Conservation (phyloP, 2,797 vertebrate species). For the Acridotheres tristis region DNA sequence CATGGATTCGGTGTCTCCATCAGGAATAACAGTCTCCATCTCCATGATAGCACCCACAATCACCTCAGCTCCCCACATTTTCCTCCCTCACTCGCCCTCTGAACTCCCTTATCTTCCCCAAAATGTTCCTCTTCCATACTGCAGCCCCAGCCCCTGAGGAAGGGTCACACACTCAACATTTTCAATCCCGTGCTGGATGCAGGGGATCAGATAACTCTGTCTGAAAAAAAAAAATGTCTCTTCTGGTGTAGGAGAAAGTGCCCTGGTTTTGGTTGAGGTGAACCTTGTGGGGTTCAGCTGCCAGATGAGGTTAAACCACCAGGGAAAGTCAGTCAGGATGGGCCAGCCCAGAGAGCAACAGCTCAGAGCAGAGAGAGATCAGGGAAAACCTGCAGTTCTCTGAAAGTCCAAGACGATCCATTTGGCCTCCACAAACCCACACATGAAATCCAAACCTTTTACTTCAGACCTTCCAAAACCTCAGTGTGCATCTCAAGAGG, state of each 20-base stretch:
- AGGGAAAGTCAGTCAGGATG: not conserved
- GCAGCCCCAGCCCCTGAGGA: not conserved
- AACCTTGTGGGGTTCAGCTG: not conserved
- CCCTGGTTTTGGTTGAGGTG: not conserved
- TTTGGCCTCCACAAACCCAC: not conserved
- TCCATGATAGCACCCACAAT: not conserved
- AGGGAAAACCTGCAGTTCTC: not conserved
- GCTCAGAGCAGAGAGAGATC: not conserved
- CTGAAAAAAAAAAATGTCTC: not conserved
- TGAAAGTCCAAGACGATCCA: accelerated
- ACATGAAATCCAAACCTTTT: not conserved
- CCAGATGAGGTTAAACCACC: not conserved
- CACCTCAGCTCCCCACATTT: accelerated
- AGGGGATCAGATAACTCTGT: not conserved
- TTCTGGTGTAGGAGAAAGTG: not conserved
- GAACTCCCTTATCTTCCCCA: not conserved
- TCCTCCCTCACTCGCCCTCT: not conserved
- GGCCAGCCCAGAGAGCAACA: not conserved
- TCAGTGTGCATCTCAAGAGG: not conserved
- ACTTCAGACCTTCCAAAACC: not conserved
- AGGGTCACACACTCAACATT: not conserved
- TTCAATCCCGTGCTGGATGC: not conserved
- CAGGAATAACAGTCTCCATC: not conserved
- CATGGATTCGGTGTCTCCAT: not conserved
- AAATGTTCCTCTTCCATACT: not conserved